Base-by-base conservation (phyloP, 2,888 invertebrate genomes). In the Rhorus exstirpatorius region DNA sequence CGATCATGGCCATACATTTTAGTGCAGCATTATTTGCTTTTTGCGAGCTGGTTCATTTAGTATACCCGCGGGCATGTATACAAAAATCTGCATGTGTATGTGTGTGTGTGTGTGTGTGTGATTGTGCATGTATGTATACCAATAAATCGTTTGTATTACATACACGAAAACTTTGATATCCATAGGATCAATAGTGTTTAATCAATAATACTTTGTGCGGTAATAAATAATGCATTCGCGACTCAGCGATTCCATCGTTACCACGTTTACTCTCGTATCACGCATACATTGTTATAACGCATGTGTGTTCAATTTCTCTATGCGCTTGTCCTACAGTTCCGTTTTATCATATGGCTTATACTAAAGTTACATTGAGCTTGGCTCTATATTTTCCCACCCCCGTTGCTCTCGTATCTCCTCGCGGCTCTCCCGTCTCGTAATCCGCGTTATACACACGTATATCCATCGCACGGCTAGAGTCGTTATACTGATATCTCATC, bases 401-500 rank as follows among this genome's bases (percentile, higher is more conserved):
- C 51, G 17, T 60, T 12, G 49, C 53, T 44, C 61, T 19, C 14
- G 38, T 21, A 17, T 17, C 35, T 31, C 31, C 17, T 44, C 35
- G 38, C 19, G 31, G 49, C 61, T 17, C 41, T 44, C 17, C 61
- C 49, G 8, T 46, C 53, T 24, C 31, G 67, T 78, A 78, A 82
- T 79, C 75, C 82, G 26, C 31, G 58, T 75, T 61, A 70, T 68
- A 75, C 55, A 46, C 58, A 63, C 71, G 63, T 58, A 44, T 10
- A n/a, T 24, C 7, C 63, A 44, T 75, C 46, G 35, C 61, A 10
- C 12, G 49, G 38, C 31, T 46, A 60, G 65, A 63, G 58, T 71
- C 65, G 79, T 58, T 79, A 71, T 75, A 71, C 70, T 38, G 79
- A 70, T 82, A 70, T 49, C 75, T 82, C 79, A 75, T 82, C 82